phyloP scores from a whole-genome alignment of 2,888 invertebrate genomes.

The Noctuana brunneofusca region DNA sequence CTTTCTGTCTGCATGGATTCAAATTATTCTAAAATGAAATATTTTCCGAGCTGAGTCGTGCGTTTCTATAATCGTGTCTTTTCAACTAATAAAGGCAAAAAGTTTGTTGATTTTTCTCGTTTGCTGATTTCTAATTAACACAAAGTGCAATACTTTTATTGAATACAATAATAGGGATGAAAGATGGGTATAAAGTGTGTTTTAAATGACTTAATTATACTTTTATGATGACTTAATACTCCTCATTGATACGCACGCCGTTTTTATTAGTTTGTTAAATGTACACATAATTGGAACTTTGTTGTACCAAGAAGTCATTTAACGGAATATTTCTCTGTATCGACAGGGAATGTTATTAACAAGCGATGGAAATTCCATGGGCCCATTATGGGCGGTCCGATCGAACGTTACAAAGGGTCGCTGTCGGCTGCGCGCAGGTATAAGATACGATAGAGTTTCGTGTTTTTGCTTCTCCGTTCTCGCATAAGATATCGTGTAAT shows the following conservation, averaged over 20 bases:
- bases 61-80: constrained; percentile 42
- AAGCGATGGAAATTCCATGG: constrained; percentile 52
- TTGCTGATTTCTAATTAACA: neutral
- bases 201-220: neutral
- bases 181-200: neutral
- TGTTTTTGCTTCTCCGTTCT: constrained; percentile 56
- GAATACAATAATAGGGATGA: neutral
- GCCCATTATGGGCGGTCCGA: constrained; percentile 52
- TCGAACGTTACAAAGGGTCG: constrained; percentile 50
- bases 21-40: constrained; percentile 39
- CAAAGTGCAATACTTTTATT: neutral
- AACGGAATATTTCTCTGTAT: constrained; percentile 40
- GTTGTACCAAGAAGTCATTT: constrained; percentile 48
- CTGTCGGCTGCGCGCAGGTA: constrained; percentile 50
- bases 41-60: constrained; percentile 56
- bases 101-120: neutral
- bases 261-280: constrained; percentile 3
- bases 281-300: constrained; percentile 38
- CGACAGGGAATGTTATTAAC: constrained; percentile 48
- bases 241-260: neutral
- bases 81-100: neutral
- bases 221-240: neutral
- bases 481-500: constrained; percentile 51
- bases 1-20: constrained; percentile 50
- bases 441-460: constrained; percentile 36